These are phyloP conservation scores for Atta colombica DNA, from an alignment of 1,140 invertebrate species.

Conservation along the genomic window DNA sequence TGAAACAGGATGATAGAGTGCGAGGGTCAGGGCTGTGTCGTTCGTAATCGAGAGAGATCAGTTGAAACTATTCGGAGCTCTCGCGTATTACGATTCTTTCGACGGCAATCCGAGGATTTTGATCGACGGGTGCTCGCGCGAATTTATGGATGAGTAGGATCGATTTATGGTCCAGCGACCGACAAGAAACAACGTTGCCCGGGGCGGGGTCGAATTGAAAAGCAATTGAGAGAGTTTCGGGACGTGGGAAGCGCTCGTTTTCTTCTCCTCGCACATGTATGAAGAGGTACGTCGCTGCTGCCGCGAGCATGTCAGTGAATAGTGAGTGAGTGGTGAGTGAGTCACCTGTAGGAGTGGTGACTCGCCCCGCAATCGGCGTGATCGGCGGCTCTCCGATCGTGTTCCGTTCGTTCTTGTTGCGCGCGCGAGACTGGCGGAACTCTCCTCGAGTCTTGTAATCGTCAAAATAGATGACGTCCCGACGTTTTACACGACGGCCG, in stretches of 20 bases:
- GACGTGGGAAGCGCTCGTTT: constrained; percentile 77
- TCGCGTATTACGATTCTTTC: constrained; percentile 44
- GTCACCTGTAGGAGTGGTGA: constrained; percentile 74
- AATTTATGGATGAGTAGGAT: constrained; percentile 61
- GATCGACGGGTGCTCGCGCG: constrained; percentile 43
- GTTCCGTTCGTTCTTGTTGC: constrained; percentile 65
- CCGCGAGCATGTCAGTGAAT: constrained; percentile 48
- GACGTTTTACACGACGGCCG: constrained; percentile 74
- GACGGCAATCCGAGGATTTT: constrained; percentile 40
- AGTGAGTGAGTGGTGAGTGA: constrained; percentile 73
- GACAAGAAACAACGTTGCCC: constrained; percentile 69
- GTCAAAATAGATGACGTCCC: constrained; percentile 75
- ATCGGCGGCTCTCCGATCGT: constrained; percentile 73
- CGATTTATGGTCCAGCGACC: constrained; percentile 70
- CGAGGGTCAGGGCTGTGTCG: constrained; percentile 55
- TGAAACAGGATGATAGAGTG: constrained; percentile 45
- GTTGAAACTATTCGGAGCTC: constrained; percentile 23
- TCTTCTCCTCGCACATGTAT: constrained; percentile 30
- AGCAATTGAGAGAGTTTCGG: constrained; percentile 72
- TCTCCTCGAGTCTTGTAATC: constrained; percentile 67
- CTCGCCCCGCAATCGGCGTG: constrained; percentile 72
- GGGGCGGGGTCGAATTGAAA: constrained; percentile 76
- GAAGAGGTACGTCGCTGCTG: neutral
- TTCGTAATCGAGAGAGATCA: constrained; percentile 40
- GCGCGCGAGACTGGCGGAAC: constrained; percentile 44